Conservation (phyloP, 2,797 vertebrate species). For the Gymnodraco acuticeps region DNA sequence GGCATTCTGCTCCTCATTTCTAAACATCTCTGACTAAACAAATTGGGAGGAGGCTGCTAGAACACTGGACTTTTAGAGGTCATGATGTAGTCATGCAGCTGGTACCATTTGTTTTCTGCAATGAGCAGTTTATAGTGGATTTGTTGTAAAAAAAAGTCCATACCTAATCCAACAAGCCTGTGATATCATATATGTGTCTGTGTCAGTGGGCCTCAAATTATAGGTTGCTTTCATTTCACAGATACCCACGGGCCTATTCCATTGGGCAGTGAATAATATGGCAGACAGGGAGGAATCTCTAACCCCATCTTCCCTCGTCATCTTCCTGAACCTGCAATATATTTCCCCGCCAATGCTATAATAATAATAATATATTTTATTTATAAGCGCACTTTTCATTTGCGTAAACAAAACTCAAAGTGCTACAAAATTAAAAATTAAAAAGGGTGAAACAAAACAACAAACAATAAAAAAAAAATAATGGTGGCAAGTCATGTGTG, state of each 20-base stretch:
- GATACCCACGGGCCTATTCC: conserved; percentile 53
- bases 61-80: conserved; percentile 54
- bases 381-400: too few species aligned
- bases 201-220: conserved; percentile 67
- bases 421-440: too few species aligned
- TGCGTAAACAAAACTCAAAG: too few species aligned
- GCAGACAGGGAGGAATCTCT: conserved; percentile 61
- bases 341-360: conserved; percentile 69
- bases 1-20: conserved; percentile 64
- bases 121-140: conserved; percentile 59
- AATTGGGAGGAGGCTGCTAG: conserved; percentile 45
- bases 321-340: conserved; percentile 67
- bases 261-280: conserved; percentile 72
- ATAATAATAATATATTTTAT: too few species aligned
- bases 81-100: conserved; percentile 63
- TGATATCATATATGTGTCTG: conserved; percentile 67
- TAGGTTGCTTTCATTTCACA: conserved; percentile 59
- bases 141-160: neutral
- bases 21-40: conserved; percentile 42
- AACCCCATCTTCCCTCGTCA: conserved; percentile 49
- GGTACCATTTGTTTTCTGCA: conserved; percentile 61
- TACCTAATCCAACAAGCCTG: conserved; percentile 41
- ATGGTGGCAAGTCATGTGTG: conserved; percentile 69
- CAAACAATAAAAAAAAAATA: too few species aligned
- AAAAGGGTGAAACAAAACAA: too few species aligned